Conservation (phyloP, 2,888 invertebrate species). For the Cataglyphis cursor region DNA sequence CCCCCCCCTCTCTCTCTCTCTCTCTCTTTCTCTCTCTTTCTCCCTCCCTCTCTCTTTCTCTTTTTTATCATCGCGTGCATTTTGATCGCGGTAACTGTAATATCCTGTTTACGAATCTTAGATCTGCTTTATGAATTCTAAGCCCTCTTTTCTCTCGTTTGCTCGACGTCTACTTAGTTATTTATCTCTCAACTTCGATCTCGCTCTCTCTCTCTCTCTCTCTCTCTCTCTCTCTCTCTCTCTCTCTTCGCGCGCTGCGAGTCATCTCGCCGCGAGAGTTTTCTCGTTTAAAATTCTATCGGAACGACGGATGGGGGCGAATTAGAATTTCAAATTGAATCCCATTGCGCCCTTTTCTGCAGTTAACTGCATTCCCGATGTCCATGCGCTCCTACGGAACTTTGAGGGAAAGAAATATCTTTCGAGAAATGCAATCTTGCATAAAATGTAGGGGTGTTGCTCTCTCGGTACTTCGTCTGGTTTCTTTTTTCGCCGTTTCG, state of each 20-base stretch:
- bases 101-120: slow-evolving; percentile 28
- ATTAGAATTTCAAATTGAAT: slow-evolving; percentile 55
- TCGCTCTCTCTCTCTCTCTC: too few relatives aligned
- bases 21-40: too few relatives aligned
- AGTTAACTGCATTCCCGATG: slow-evolving; percentile 46
- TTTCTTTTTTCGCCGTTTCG: slow-evolving; percentile 38
- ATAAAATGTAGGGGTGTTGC: slow-evolving; percentile 31
- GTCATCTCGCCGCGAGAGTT: slow-evolving; percentile 41
- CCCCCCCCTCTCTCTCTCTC: background rate
- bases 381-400: slow-evolving; percentile 28
- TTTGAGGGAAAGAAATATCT: slow-evolving; percentile 2
- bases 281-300: slow-evolving; percentile 54
- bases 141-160: background rate
- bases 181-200: slow-evolving; percentile 46
- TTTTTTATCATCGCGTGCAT: slow-evolving; percentile 9
- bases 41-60: background rate
- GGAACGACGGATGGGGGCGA: slow-evolving; percentile 4
- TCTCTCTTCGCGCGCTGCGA: slow-evolving; percentile 19
- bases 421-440: slow-evolving; percentile 32
- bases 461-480: slow-evolving; percentile 5
- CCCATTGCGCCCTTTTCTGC: slow-evolving; percentile 50
- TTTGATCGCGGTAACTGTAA: slow-evolving; percentile 20
- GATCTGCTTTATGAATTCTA: slow-evolving; percentile 33
- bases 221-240: too few relatives aligned
- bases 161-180: slow-evolving; percentile 31